These are phyloP conservation scores for Cyanoderma ruficeps DNA, from an alignment of 2,113 vertebrate genomes.

Conservation along the genomic window DNA sequence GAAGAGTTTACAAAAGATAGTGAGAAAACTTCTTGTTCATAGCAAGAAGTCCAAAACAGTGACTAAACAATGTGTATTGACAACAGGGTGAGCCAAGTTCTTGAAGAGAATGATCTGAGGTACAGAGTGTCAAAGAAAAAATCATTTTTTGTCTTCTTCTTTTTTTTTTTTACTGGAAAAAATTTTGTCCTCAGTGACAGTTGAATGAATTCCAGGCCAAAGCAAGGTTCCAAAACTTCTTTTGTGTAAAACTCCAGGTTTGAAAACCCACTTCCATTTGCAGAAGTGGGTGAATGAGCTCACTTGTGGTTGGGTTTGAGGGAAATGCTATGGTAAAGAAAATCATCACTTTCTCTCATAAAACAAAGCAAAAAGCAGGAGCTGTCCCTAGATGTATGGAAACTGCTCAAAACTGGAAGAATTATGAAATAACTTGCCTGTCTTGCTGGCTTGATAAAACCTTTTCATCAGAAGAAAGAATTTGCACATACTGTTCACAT, in stretches of 20 bases:
- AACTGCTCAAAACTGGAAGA: neutral
- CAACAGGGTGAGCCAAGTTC: neutral
- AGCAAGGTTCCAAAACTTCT: neutral
- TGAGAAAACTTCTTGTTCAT: slow-evolving; percentile 36
- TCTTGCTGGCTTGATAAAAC: neutral
- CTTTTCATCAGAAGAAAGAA: neutral
- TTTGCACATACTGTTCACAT: neutral
- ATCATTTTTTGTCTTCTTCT: neutral
- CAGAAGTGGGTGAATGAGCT: neutral
- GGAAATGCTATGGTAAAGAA: neutral
- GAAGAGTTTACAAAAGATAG: slow-evolving; percentile 11
- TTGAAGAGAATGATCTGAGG: slow-evolving; percentile 42
- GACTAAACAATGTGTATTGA: slow-evolving; percentile 1
- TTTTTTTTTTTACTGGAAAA: neutral
- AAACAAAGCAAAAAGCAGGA: neutral
- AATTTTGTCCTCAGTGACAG: neutral
- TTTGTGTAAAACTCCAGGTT: neutral
- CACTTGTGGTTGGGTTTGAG: neutral
- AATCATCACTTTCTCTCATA: neutral
- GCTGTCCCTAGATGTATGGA: neutral
- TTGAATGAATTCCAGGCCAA: neutral
- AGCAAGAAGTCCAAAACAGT: slow-evolving; percentile 55
- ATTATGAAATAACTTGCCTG: neutral
- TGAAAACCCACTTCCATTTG: neutral
- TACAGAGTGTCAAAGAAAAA: neutral